Evolutionary conservation across 2,888 invertebrate genomes (phyloP), one percentile per base, ranked within the genome.

Genomic region (Operophtera brumata): DNA sequence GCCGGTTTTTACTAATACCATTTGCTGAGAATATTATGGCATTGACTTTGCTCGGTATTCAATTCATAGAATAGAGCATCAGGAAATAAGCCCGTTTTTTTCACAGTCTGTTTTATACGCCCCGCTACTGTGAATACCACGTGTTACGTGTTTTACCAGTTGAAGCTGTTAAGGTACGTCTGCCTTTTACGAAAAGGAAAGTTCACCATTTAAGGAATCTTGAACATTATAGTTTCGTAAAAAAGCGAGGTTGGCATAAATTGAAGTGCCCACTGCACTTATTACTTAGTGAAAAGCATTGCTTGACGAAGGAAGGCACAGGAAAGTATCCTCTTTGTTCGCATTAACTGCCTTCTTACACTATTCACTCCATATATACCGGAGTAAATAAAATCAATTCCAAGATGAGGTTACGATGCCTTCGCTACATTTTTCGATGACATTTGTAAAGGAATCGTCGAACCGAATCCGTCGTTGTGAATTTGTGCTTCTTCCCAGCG

Each of bases 141-240:
- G n/a, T n/a, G n/a, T 20, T 20, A 2, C 2, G n/a, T 13, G 6
- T 45, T 44, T 44, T 32, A 37, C 40, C 14, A 28, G 37, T 32
- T 49, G 10, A 51, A 40, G 20, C 44, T 43, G 26, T 42, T 26
- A 37, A 49, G 34, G 32, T 34, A 30, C 10, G 37, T 40, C 28
- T 47, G 40, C 37, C 44, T 57, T 52, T 44, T 57, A 48, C 35
- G 45, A 57, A 57, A 57, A 52, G 36, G 75, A 78, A 78, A 79
- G 75, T 73, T 73, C 45, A 49, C 73, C 68, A 46, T 73, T 64
- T 69, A 75, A 46, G 75, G 77, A 65, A 77, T 65, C 71, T 70
- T 71, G 70, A 60, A 35, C 47, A 30, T 56, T 47, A 47, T 46
- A 49, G 49, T 37, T 28, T 12, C n/a, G 34, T 47, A 47, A 47